Evolutionary conservation across 2,113 vertebrate species (phyloP).

Genomic region (Eurystomus gularis): DNA sequence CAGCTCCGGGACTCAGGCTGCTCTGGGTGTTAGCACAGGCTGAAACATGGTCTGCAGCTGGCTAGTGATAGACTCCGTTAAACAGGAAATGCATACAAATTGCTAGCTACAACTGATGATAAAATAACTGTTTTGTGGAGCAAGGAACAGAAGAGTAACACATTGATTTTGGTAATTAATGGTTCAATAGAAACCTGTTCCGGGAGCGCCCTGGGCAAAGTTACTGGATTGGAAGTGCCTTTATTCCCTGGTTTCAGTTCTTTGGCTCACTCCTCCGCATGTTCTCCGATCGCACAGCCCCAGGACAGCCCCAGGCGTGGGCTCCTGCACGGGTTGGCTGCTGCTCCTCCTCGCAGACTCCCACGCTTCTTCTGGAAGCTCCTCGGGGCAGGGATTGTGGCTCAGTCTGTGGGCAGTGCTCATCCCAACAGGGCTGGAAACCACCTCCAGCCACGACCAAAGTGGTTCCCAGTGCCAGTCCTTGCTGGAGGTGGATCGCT

Average conservation of each 20-base stretch:
- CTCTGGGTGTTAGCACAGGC: neutral
- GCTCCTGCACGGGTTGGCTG: neutral
- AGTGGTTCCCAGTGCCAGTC: neutral
- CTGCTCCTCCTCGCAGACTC: fast-evolving
- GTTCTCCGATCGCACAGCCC: neutral
- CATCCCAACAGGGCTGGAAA: neutral
- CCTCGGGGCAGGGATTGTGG: neutral
- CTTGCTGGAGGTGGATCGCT: neutral
- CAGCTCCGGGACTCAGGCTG: neutral
- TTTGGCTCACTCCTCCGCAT: neutral
- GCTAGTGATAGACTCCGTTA: neutral
- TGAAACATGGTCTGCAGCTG: neutral
- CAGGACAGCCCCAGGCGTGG: neutral
- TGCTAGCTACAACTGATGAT: neutral
- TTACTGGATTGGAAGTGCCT: neutral
- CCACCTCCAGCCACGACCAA: neutral
- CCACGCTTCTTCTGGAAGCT: neutral
- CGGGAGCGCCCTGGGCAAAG: neutral
- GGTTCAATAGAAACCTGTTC: neutral
- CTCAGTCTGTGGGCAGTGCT: neutral
- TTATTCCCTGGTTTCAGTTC: neutral
- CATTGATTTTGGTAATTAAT: neutral
- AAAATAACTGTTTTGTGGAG: neutral
- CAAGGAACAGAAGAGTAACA: neutral
- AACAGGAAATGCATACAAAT: neutral